These are phyloP conservation scores for Leptogaster cylindrica DNA, from an alignment of 2,888 invertebrate species.

Conservation along the genomic window DNA sequence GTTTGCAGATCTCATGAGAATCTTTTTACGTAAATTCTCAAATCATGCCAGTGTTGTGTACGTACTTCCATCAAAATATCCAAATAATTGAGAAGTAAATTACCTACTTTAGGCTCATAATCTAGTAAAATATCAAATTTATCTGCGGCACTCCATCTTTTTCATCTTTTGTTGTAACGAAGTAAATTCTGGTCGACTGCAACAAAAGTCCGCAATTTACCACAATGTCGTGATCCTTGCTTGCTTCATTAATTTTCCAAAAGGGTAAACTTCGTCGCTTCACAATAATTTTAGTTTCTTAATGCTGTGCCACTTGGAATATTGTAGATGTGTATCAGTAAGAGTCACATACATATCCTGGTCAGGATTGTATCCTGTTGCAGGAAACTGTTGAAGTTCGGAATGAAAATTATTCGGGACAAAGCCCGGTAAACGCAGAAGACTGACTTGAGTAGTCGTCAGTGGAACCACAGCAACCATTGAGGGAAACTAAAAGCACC, in stretches of 20 bases:
- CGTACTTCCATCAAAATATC: neutral
- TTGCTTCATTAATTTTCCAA: slow-evolving; percentile 36
- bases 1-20: slow-evolving; percentile 9
- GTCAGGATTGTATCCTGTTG: slow-evolving; percentile 33
- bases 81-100: slow-evolving; percentile 33
- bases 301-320: too few relatives aligned
- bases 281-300: slow-evolving; percentile 30
- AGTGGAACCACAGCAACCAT: neutral
- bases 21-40: slow-evolving; percentile 18
- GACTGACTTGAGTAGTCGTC: neutral
- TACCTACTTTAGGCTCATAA: slow-evolving; percentile 31
- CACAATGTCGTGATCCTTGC: slow-evolving; percentile 34
- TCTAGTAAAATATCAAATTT: slow-evolving; percentile 37
- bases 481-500: slow-evolving; percentile 3
- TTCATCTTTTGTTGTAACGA: slow-evolving; percentile 33
- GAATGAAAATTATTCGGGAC: neutral
- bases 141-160: slow-evolving; percentile 14
- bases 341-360: too few relatives aligned
- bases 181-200: slow-evolving; percentile 28
- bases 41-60: neutral
- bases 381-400: too few relatives aligned
- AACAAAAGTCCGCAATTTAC: slow-evolving; percentile 39
- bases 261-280: slow-evolving; percentile 36
- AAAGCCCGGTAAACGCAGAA: neutral
- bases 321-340: too few relatives aligned